Conservation (phyloP, 2,888 invertebrate species). For the Cerceris ruficornis region DNA sequence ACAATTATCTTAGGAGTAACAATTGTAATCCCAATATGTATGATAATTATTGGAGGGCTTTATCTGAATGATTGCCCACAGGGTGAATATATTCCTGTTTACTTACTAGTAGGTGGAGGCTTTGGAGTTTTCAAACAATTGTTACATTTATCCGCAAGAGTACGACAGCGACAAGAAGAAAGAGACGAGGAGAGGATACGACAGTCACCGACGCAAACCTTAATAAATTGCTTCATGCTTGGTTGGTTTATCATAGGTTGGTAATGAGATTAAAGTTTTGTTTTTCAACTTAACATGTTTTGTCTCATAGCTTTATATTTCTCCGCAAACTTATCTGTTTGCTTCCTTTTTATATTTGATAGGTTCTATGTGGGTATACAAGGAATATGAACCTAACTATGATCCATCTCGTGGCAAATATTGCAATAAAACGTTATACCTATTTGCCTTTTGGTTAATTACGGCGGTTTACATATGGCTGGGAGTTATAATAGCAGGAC, state of each 20-base stretch:
- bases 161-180: constrained; percentile 83
- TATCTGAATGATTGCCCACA: constrained; percentile 86
- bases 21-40: constrained; percentile 86
- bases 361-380: constrained; percentile 88
- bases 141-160: constrained; percentile 84
- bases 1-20: constrained; percentile 86
- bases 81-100: constrained; percentile 87
- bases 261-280: constrained; percentile 43
- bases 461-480: constrained; percentile 85
- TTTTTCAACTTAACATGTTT: not conserved
- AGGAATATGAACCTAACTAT: constrained; percentile 85
- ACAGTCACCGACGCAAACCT: constrained; percentile 83
- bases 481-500: constrained; percentile 83
- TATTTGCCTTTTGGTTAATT: constrained; percentile 88
- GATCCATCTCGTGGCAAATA: constrained; percentile 82
- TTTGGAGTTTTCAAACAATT: constrained; percentile 86
- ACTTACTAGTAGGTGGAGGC: constrained; percentile 86
- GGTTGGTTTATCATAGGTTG: constrained; percentile 88
- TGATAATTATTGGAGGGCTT: constrained; percentile 86
- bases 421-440: constrained; percentile 87
- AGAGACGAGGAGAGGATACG: constrained; percentile 83
- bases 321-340: not conserved
- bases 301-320: not conserved
- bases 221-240: constrained; percentile 86
- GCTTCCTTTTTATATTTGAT: constrained; percentile 57